Percentiles rank a stretch among this genome's conserved stretches.
phyloP scores from a whole-genome alignment of 2,797 vertebrate genomes.

The Pseudomugil tenellus region DNA sequence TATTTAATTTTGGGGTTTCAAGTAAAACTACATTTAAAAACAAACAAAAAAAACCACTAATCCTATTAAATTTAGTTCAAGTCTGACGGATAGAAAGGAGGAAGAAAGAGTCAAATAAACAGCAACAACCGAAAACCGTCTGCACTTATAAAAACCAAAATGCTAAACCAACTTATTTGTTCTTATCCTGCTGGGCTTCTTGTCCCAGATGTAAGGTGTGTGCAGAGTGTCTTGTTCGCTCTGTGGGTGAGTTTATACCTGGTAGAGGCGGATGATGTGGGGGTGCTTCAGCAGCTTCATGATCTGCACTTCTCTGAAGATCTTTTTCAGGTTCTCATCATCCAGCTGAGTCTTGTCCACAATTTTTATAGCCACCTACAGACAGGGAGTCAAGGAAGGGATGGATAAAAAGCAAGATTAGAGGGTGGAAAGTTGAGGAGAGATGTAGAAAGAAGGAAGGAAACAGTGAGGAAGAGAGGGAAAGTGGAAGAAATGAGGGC shows the following conservation, averaged over 20 bases:
- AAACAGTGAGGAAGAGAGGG: constrained; percentile 1
- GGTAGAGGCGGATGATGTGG: constrained; percentile 97
- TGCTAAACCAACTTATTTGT: constrained; percentile 6
- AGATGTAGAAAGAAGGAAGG: not conserved
- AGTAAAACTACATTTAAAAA: not conserved
- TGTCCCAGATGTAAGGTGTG: constrained; percentile 27
- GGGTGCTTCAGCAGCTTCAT: constrained; percentile 99
- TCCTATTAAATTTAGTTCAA: constrained; percentile 8
- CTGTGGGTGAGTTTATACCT: constrained; percentile 82
- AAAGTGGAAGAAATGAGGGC: not conserved
- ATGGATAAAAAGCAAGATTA: constrained; percentile 25
- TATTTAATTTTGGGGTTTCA: constrained; percentile 4
- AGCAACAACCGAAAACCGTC: too few relatives aligned
- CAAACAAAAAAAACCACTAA: not conserved
- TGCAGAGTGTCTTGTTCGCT: constrained; percentile 22
- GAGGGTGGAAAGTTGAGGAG: constrained; percentile 6
- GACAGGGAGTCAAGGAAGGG: constrained; percentile 29
- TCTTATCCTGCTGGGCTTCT: constrained; percentile 3
- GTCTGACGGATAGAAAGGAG: not conserved
- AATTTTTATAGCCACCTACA: constrained; percentile 98
- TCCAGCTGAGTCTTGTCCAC: constrained; percentile 98
- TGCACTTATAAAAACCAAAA: too few relatives aligned
- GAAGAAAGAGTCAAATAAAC: too few relatives aligned
- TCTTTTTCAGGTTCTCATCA: constrained; percentile 99
- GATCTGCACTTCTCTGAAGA: constrained; percentile 98